Conservation (phyloP, 2,888 invertebrate genomes). For the Drosophila leonis region DNA sequence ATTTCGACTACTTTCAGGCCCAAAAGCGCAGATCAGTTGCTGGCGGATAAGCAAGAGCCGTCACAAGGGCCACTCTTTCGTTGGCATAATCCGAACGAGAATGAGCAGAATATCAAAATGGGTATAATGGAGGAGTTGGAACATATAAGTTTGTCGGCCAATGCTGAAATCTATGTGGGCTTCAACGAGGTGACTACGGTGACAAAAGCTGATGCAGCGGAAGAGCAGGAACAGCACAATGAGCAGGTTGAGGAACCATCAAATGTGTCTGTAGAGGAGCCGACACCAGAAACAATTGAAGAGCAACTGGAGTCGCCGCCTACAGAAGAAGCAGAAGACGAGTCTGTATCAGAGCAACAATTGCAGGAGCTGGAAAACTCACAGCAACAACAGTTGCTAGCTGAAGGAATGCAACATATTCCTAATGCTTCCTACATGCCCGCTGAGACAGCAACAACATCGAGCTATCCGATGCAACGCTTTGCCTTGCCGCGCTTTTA, state of each 20-base stretch:
- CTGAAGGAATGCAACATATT: slow-evolving; percentile 1
- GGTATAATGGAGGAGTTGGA: slow-evolving; percentile 6
- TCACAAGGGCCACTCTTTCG: slow-evolving; percentile 29
- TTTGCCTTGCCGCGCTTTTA: slow-evolving; percentile 23
- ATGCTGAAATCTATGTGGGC: slow-evolving; percentile 10
- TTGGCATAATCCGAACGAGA: slow-evolving; percentile 59
- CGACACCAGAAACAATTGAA: neutral
- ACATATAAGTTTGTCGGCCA: neutral
- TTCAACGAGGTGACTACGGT: slow-evolving; percentile 1
- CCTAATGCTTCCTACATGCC: neutral
- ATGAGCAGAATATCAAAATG: slow-evolving; percentile 35
- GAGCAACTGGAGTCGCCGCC: neutral
- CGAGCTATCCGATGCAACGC: slow-evolving; percentile 17
- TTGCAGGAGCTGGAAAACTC: neutral
- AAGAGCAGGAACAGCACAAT: neutral
- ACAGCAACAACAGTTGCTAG: slow-evolving; percentile 1
- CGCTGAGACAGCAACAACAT: neutral
- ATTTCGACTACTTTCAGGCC: slow-evolving; percentile 6
- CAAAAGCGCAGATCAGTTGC: neutral
- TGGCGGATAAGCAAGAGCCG: neutral
- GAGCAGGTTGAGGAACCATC: neutral
- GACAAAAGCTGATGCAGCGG: neutral
- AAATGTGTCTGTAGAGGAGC: neutral
- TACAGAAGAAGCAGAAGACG: neutral
- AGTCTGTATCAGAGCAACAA: neutral